Conservation (phyloP, 2,888 invertebrate species). For the Trachelus tabidus region DNA sequence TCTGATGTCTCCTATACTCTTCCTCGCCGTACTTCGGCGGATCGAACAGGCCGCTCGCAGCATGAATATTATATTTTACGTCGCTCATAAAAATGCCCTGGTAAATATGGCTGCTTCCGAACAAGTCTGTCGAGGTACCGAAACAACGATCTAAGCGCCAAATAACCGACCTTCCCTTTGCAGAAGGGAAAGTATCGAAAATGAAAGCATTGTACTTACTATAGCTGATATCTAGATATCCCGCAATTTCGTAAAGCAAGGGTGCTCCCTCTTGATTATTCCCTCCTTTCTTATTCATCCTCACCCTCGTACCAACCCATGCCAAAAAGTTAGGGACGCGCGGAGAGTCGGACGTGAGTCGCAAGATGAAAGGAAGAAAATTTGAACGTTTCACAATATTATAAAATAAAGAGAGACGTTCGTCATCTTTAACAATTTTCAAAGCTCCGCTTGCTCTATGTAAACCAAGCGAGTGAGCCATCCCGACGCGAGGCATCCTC, state of each 20-base stretch:
- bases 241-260: not conserved
- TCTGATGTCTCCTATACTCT: not conserved
- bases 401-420: not conserved
- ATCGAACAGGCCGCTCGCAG: too few species aligned
- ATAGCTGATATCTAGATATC: not conserved
- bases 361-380: constrained; percentile 4
- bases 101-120: too few species aligned
- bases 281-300: not conserved
- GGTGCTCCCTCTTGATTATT: not conserved
- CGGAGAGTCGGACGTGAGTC: not conserved
- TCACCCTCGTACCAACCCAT: not conserved
- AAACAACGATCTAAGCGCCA: too few species aligned
- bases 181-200: too few species aligned
- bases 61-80: too few species aligned
- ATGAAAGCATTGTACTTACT: too few species aligned
- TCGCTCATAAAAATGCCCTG: too few species aligned
- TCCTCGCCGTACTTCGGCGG: not conserved
- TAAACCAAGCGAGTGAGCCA: not conserved
- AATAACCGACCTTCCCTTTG: too few species aligned
- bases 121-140: too few species aligned
- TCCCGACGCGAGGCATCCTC: too few species aligned
- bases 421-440: not conserved
- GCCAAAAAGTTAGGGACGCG: not conserved
- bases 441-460: not conserved
- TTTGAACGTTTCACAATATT: not conserved